phyloP scores from a whole-genome alignment of 2,888 invertebrate genomes.

The Hoplodrina blanda region DNA sequence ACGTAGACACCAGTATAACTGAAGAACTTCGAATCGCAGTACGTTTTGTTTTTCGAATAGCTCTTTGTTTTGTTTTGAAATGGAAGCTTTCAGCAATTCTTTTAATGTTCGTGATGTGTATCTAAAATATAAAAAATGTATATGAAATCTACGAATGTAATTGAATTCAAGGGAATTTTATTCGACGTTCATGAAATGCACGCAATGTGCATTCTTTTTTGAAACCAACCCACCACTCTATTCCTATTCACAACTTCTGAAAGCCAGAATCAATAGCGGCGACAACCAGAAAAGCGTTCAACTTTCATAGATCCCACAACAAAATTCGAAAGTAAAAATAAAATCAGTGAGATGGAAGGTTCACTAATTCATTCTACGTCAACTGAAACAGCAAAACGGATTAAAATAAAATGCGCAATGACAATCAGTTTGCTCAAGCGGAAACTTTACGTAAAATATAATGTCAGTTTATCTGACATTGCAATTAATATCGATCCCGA shows the following conservation, averaged over 20 bases:
- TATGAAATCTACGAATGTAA: no score
- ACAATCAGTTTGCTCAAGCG: background rate
- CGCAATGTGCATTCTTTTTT: no score
- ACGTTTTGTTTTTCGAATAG: conserved; percentile 10
- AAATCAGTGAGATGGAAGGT: background rate
- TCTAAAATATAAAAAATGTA: no score
- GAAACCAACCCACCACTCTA: no score
- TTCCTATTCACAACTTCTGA: no score
- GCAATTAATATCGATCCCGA: conserved; percentile 12
- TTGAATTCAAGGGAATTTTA: no score
- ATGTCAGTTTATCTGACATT: background rate
- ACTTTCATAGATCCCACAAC: no score
- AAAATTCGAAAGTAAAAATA: background rate
- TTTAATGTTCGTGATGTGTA: conserved; percentile 2
- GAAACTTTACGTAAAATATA: conserved; percentile 10
- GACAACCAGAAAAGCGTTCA: no score
- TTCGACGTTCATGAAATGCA: no score
- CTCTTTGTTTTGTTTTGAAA: conserved; percentile 30
- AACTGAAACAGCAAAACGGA: conserved; percentile 14
- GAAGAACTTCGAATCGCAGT: conserved; percentile 32
- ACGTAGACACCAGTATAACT: conserved; percentile 22
- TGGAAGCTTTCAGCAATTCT: conserved; percentile 9
- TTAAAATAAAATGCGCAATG: conserved; percentile 14
- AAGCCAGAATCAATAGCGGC: no score
- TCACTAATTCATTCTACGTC: background rate